Evolutionary conservation across 2,113 vertebrate species (phyloP).

Genomic region (Eublepharis macularius): DNA sequence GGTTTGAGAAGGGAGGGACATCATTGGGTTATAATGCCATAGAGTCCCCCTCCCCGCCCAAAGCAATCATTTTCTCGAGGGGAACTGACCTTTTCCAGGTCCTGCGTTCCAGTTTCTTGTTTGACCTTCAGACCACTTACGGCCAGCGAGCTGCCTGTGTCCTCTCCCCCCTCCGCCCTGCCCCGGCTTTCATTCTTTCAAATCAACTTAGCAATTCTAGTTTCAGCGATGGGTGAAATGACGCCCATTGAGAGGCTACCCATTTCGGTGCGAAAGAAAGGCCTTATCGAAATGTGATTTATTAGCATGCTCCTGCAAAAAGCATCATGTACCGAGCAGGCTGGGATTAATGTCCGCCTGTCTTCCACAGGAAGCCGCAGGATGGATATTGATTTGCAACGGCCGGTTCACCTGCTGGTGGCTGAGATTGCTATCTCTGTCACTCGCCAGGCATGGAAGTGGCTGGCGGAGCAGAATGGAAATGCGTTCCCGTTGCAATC

Average conservation of each 20-base stretch:
- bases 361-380: not conserved
- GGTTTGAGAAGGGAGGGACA: too few species aligned
- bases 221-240: not conserved
- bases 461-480: not conserved
- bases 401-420: not conserved
- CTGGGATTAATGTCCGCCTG: not conserved
- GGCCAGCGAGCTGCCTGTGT: too few species aligned
- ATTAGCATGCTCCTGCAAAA: not conserved
- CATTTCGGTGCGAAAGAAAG: not conserved
- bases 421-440: not conserved
- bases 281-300: not conserved
- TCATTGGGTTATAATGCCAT: too few species aligned
- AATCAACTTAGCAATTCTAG: not conserved
- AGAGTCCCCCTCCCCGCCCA: too few species aligned
- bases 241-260: not conserved
- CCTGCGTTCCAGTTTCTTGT: not conserved
- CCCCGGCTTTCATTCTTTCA: not conserved
- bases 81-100: too few species aligned
- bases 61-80: too few species aligned
- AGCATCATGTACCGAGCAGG: not conserved
- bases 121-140: not conserved
- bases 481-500: not conserved
- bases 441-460: rapidly evolving
- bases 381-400: not conserved
- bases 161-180: not conserved